These are phyloP conservation scores for Campylorhamphus procurvoides DNA, from an alignment of 2,113 vertebrate species.

Conservation along the genomic window DNA sequence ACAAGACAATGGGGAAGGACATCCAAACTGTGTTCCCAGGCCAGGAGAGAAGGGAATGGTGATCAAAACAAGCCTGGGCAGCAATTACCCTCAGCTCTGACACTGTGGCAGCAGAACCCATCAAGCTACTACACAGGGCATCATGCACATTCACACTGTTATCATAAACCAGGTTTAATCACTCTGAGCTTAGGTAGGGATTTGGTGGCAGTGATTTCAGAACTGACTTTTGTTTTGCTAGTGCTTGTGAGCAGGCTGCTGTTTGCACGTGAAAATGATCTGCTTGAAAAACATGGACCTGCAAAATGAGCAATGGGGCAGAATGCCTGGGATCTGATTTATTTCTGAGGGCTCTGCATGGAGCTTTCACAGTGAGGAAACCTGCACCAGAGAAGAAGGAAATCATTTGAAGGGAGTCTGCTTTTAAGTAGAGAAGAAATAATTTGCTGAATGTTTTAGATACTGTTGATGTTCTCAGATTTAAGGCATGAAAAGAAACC, in stretches of 20 bases:
- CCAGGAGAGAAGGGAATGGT: background rate
- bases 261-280: background rate
- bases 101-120: background rate
- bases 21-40: background rate
- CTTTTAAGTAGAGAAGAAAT: conserved; percentile 39
- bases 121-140: background rate
- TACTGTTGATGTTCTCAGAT: conserved; percentile 48
- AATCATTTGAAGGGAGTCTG: background rate
- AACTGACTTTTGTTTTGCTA: background rate
- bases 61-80: background rate
- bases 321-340: background rate
- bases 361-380: background rate
- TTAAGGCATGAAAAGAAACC: conserved; percentile 18
- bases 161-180: background rate
- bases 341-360: background rate
- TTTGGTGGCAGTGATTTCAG: background rate
- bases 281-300: background rate
- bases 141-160: background rate
- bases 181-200: background rate
- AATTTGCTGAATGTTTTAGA: background rate
- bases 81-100: background rate
- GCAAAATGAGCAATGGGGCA: background rate
- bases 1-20: too few relatives aligned
- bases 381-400: background rate
- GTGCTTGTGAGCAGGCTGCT: background rate